Percentiles rank a stretch among this genome's conserved stretches.
These are phyloP conservation scores for Halictus rubicundus DNA, from an alignment of 1,140 invertebrate species.

Conservation along the genomic window DNA sequence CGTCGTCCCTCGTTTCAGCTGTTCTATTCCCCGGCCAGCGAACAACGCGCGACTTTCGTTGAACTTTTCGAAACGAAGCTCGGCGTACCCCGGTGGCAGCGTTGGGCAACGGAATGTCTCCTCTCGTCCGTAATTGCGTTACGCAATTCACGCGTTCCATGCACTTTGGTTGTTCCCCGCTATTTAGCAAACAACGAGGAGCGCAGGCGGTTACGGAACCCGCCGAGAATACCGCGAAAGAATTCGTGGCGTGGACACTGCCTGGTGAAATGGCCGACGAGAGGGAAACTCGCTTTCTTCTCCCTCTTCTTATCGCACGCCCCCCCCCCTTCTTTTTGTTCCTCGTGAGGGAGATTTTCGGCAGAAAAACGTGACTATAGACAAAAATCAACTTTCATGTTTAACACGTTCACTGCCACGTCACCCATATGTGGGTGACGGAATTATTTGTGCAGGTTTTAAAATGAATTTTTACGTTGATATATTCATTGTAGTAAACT, in stretches of 20 bases:
- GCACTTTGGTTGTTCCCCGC: not conserved
- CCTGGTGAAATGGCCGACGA: not conserved
- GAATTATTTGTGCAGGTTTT: no score
- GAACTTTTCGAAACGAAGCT: slow-evolving; percentile 18
- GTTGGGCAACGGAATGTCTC: slow-evolving; percentile 29
- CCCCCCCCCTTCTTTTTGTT: no score
- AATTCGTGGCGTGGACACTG: not conserved
- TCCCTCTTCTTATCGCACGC: no score
- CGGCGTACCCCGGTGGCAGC: not conserved
- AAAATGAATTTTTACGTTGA: no score
- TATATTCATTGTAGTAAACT: no score
- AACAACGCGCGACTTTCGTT: slow-evolving; percentile 5
- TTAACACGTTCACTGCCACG: no score
- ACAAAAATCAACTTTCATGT: no score
- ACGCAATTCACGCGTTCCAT: slow-evolving; percentile 28
- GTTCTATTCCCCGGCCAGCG: not conserved
- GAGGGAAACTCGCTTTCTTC: no score
- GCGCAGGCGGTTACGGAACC: not conserved
- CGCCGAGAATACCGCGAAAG: not conserved
- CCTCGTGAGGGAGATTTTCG: no score
- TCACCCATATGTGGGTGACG: no score
- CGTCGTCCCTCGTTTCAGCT: no score
- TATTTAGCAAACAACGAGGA: slow-evolving; percentile 9
- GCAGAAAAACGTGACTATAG: no score
- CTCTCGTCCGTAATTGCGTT: slow-evolving; percentile 33